Evolutionary conservation across 2,797 vertebrate genomes (phyloP), one percentile per base, ranked within the genome.

Genomic region (Enoplosus armatus): DNA sequence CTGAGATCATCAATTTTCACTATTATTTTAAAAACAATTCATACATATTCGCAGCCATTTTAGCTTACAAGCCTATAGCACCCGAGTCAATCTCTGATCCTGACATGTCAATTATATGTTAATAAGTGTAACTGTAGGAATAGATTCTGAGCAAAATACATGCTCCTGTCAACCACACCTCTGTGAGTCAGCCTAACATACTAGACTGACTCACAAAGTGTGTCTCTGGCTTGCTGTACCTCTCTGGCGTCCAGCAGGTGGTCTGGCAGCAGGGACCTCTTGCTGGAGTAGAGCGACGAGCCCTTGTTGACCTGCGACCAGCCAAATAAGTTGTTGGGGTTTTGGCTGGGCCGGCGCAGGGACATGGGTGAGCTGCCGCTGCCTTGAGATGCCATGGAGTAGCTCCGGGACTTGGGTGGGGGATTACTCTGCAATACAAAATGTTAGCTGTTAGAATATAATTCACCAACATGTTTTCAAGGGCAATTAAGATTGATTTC

Each of bases 191-290:
- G 20, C 6, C 8, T 14, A 18, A 66, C 33, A 31, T 24, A 37
- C 45, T 2, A 12, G 22, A n/a, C n/a, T n/a, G n/a, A n/a, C n/a
- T n/a, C n/a, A n/a, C n/a, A n/a, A 37, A 27, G 18, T 1, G 16
- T 12, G 20, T 37, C 26, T 24, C 14, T 27, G 43, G 20, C 2
- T 29, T 64, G 45, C 95, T 87, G 67, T 87, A 99, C 98, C 97
- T 99, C 98, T 94, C 96, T 96, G 85, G 98, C 98, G 26, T 99
- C 97, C 82, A 97, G 92, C 86, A 99, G 95, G 85, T 99, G 97
- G 90, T 99, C 98, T 7, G 97, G 98, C 69, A 98, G 96, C 86
- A 97, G 90, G 15, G 96, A 96, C 89, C 96, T 96, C 91, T 95
- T 97, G 87, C 95, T 96, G 31, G 95, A 94, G 88, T 96, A 90